Base-by-base conservation (phyloP, 2,888 invertebrate species). In the Lycocerus yunnanus region DNA sequence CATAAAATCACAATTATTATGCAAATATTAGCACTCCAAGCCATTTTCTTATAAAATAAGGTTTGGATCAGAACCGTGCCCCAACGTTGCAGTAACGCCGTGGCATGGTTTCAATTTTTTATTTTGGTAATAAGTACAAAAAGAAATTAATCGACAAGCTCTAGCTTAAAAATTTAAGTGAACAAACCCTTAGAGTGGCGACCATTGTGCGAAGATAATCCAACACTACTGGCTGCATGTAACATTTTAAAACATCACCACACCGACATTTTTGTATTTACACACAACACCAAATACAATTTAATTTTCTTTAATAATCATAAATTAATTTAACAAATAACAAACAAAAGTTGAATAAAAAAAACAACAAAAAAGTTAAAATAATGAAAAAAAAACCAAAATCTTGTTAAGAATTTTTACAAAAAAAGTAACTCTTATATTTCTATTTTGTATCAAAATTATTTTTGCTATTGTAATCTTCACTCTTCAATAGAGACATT, bases 1-100 rank as follows among this genome's bases (percentile, higher is more conserved):
- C 76, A 78, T 78, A 75, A 43, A 73, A 95, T 96, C 90, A 79
- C 89, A 88, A 82, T 80, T 67, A 21, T 74, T 79, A 79, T 77
- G 78, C 80, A 81, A 43, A 86, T 87, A 87, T 87, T 87, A 87
- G 87, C 87, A 87, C 87, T 87, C 87, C 87, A 87, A 87, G 87
- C 87, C 84, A 83, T 84, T 84, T 80, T 80, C 77, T 73, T 83
- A 84, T 79, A 84, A 78, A 78, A 6, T 43, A 43, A 43, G 43
- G 43, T 43, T 43, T 43, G 43, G 43, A 43, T 43, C n/a, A n/a
- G 43, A 43, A 6, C 43, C 43, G 43, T 43, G 43, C n/a, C 43
- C 43, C 43, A n/a, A 6, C n/a, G 43, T 43, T 1, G n/a, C 43
- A 13, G 8, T 43, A 43, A n/a, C 43, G 43, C 43, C n/a, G 43